Evolutionary conservation across 2,113 vertebrate genomes (phyloP).

Genomic region (Felis chaus): DNA sequence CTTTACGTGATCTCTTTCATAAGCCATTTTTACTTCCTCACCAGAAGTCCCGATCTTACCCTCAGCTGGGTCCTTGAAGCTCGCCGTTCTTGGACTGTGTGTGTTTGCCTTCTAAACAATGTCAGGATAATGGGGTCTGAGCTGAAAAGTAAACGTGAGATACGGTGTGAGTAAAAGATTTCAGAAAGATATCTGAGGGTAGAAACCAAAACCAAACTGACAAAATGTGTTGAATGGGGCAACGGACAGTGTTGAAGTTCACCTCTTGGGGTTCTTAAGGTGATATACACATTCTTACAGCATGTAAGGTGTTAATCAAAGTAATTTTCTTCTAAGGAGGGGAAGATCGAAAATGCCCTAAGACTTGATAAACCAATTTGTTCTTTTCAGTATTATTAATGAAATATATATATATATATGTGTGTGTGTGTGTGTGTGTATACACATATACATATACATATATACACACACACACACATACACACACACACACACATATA

Average conservation of each 20-base stretch:
- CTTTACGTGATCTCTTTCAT: neutral
- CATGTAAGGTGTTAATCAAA: neutral
- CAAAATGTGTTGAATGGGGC: fast-evolving
- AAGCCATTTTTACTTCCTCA: neutral
- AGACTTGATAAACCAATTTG: neutral
- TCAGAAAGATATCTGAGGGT: neutral
- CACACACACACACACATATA: too few species aligned
- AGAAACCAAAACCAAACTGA: neutral
- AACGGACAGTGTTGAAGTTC: neutral
- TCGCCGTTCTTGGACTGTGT: neutral
- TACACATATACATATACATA: too few species aligned
- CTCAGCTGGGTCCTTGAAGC: neutral
- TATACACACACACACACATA: fast-evolving
- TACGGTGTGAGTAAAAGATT: neutral
- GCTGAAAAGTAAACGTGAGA: neutral
- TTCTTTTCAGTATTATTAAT: neutral
- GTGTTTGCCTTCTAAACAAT: neutral
- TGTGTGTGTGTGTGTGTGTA: fast-evolving
- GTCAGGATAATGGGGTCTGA: neutral
- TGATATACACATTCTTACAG: neutral
- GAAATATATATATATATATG: neutral
- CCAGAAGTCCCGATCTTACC: too few species aligned
- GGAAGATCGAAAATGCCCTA: neutral
- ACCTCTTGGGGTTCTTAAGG: neutral
- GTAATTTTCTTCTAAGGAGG: neutral